Base-by-base conservation (phyloP, 2,797 vertebrate genomes). In the Lepus oiostolus region DNA sequence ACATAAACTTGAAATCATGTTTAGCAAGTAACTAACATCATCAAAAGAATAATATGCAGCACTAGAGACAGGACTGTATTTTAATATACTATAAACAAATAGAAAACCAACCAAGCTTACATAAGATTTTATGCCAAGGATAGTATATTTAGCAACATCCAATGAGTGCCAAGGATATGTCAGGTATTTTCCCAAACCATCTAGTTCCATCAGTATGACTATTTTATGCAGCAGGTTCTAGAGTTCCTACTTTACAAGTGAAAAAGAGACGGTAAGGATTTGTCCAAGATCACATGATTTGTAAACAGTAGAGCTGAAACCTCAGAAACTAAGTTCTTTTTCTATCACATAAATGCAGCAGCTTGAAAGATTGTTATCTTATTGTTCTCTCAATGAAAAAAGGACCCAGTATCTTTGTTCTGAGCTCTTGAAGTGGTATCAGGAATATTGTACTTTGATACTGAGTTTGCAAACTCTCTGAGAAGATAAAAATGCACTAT, bases 311-410 rank as follows among this genome's bases (percentile, higher is more conserved):
- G 16, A 88, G 32, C 11, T 60, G 68, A 14, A 9, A 28, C 12
- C 17, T 77, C 13, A n/a, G 9, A 90, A 95, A 67, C 5, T 54
- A 38, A 93, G 24, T 84, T 88, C 4, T 94, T 93, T 60, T 67
- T 26, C 63, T 30, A n/a, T 47, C 24, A 80, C 3, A 75, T 47
- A 67, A 85, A 81, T 68, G 1, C 30, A 77, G 22, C 17, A 68
- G 4, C 50, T 86, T 72, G 6, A 70, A 77, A 85, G 80, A 71
- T 82, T 71, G 77, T 74, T 70, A 42, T 65, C 7, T 71, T 67
- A 26, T 58, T 88, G 24, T 54, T 52, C 28, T 83, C 60, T 21
- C 21, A 75, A 32, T 87, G 90, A 24, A 47, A 72, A 87, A 87
- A 68, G 5, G 92, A 24, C 3, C 11, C 82, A 72, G 21, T 54